Evolutionary conservation across 1,140 invertebrate species (phyloP), one percentile per base, ranked within the genome.

Genomic region (Tetranychus urticae): DNA sequence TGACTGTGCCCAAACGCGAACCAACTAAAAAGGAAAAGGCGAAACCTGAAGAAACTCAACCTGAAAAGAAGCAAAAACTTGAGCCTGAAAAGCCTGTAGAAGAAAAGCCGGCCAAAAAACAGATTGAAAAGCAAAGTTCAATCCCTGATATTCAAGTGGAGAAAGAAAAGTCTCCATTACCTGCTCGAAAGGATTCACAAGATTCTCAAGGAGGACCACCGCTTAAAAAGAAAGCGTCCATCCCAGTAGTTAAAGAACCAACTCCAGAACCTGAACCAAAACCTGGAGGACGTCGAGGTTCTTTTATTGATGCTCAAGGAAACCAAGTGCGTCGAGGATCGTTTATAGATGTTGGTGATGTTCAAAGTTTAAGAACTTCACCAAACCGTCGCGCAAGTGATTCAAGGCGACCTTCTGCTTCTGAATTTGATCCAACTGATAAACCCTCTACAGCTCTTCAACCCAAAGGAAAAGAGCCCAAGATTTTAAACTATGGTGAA

Each of bases 381-480:
- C 34, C 34, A 2, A 5, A 31, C 13, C 37, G 42, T n/a, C 13
- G 37, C 1, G 14, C 57, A 37, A 50, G 59, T 33, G 66, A 68
- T 52, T 56, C 64, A 47, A 58, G 67, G 1, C 42, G 65, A n/a
- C 48, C 62, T 12, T 63, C 61, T 13, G 31, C 48, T 12, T 45
- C 47, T 7, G 64, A 65, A 50, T 47, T 62, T 71, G 88, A 94
- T 73, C 89, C 94, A 67, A 83, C 59, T 70, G 86, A 91, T 71
- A 85, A 88, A 71, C 84, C 86, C 56, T 89, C 86, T n/a, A 85
- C 86, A 61, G 87, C 88, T 36, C 73, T 92, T 45, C 80, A 81
- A 70, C 77, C 83, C 68, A 73, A 79, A 68, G 79, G 79, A 65
- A 86, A 87, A 47, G 82, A 86, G 63, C 87, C 88, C 36, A 77